phyloP scores from a whole-genome alignment of 2,113 vertebrate species.

The Ictidomys tridecemlineatus region DNA sequence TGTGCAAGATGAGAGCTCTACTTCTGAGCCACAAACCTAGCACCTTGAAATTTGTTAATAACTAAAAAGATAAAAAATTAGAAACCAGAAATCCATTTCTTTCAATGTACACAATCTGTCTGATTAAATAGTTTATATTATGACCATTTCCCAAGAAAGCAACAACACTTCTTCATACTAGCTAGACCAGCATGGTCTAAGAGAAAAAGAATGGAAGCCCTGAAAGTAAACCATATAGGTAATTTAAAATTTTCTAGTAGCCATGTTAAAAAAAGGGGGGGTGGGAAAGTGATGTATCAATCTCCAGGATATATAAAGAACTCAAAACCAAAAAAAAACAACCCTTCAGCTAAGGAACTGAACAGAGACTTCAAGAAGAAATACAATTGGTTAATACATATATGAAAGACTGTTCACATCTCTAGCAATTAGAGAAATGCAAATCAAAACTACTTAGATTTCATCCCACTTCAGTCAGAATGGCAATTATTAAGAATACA shows the following conservation, averaged over 20 bases:
- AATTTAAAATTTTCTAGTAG: conserved; percentile 13
- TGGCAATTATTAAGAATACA: no score
- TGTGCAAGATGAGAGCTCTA: no score
- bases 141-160: conserved; percentile 22
- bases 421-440: no score
- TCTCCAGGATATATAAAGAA: no score
- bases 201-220: conserved; percentile 19
- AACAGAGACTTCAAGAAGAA: no score
- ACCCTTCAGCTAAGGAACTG: no score
- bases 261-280: background rate
- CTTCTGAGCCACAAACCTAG: no score
- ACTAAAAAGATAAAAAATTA: conserved; percentile 23
- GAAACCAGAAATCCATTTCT: conserved; percentile 38
- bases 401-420: no score
- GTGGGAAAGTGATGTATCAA: background rate
- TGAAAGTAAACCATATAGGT: background rate
- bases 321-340: no score
- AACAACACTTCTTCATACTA: conserved; percentile 29
- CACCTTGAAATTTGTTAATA: conserved; percentile 15
- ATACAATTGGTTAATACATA: no score
- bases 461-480: no score
- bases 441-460: no score
- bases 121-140: conserved; percentile 49
- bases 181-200: background rate
- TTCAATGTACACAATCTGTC: conserved; percentile 21